Conservation (phyloP, 37 sponge, comb jelly and placozoan species). For the Haliclona indistincta region DNA sequence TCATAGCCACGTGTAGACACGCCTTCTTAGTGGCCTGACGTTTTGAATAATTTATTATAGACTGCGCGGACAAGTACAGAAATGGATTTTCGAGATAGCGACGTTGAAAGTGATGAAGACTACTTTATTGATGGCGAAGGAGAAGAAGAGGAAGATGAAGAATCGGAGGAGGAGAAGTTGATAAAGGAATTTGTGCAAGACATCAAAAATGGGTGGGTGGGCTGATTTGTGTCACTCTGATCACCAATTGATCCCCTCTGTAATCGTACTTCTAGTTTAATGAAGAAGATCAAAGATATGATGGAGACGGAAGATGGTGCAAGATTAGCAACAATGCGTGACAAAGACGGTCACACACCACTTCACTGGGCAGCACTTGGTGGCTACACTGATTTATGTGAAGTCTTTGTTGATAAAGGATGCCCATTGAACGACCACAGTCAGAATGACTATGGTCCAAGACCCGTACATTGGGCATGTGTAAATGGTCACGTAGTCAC, state of each 20-base stretch:
- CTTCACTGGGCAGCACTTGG: slow-evolving; percentile 83
- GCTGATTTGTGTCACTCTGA: not conserved
- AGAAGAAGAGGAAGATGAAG: slow-evolving; percentile 14
- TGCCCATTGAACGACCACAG: slow-evolving; percentile 69
- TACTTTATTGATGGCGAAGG: slow-evolving; percentile 29
- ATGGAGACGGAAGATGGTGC: slow-evolving; percentile 33
- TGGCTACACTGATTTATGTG: slow-evolving; percentile 51
- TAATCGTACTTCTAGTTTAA: slow-evolving; percentile 18
- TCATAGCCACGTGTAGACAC: too few species aligned
- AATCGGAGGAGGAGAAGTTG: slow-evolving; percentile 17
- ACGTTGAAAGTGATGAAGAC: slow-evolving; percentile 37
- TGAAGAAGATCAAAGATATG: slow-evolving; percentile 44
- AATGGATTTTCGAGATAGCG: slow-evolving; percentile 35
- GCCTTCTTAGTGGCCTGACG: too few species aligned
- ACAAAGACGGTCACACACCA: slow-evolving; percentile 73
- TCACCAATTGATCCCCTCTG: not conserved
- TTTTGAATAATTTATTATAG: too few species aligned
- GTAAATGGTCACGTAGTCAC: slow-evolving; percentile 67
- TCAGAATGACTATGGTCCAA: slow-evolving; percentile 71
- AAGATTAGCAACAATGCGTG: slow-evolving; percentile 14
- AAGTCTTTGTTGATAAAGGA: slow-evolving; percentile 68
- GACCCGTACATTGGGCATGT: slow-evolving; percentile 89
- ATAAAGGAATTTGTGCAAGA: slow-evolving; percentile 26
- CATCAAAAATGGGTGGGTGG: slow-evolving; percentile 64
- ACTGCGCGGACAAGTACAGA: not conserved